phyloP scores from a whole-genome alignment of 2,888 invertebrate genomes.

The Blastobasis lacticolella region DNA sequence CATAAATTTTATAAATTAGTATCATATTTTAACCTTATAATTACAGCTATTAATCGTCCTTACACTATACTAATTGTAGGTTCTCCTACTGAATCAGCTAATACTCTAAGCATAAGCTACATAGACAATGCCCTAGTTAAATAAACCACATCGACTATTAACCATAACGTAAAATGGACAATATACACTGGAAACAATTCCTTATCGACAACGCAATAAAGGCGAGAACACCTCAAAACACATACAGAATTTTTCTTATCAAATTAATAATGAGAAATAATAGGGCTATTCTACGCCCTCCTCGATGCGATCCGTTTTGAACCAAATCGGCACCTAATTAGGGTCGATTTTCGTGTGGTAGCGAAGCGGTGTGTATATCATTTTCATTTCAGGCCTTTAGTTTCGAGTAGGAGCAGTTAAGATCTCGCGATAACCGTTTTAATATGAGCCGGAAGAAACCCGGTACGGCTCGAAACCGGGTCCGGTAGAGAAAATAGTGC shows the following conservation, averaged over 20 bases:
- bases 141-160: too few relatives aligned
- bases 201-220: neutral
- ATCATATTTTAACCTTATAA: too few relatives aligned
- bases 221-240: constrained; percentile 4
- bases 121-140: too few relatives aligned
- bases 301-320: neutral
- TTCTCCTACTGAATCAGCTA: too few relatives aligned
- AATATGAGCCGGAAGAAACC: constrained; percentile 68
- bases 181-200: too few relatives aligned
- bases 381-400: constrained; percentile 60
- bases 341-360: constrained; percentile 30
- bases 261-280: constrained; percentile 68
- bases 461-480: constrained; percentile 35
- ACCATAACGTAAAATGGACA: too few relatives aligned
- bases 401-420: constrained; percentile 69
- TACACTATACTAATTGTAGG: too few relatives aligned
- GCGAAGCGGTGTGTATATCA: constrained; percentile 52
- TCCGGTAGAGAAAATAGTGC: constrained; percentile 49
- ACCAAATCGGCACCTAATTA: constrained; percentile 15
- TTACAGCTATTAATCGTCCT: too few relatives aligned
- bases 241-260: constrained; percentile 48
- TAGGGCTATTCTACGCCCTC: constrained; percentile 24
- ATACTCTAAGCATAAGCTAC: too few relatives aligned
- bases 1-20: too few relatives aligned
- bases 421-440: constrained; percentile 67